These are phyloP conservation scores for Plebejus melissa DNA, from an alignment of 2,888 invertebrate genomes.

Conservation along the genomic window DNA sequence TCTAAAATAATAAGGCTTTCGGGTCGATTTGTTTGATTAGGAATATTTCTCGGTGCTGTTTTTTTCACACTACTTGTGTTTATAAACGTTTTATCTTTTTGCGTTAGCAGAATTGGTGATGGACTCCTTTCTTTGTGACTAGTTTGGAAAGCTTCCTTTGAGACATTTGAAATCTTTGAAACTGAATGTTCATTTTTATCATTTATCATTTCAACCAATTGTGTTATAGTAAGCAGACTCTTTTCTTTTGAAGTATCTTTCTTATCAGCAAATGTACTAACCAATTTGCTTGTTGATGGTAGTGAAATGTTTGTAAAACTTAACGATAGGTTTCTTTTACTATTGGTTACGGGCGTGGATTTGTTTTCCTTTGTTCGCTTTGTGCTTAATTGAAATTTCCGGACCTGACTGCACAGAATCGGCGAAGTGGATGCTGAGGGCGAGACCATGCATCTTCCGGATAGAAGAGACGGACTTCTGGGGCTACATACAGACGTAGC, in stretches of 20 bases:
- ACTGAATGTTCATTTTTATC: slow-evolving; percentile 44
- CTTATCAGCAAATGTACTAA: slow-evolving; percentile 21
- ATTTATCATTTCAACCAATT: slow-evolving; percentile 68
- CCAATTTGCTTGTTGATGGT: slow-evolving; percentile 29
- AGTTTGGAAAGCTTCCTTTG: slow-evolving; percentile 25
- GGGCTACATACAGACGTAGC: slow-evolving; percentile 36
- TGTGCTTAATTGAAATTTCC: slow-evolving; percentile 50
- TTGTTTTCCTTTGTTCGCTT: slow-evolving; percentile 45
- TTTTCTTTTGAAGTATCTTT: slow-evolving; percentile 49
- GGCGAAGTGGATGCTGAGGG: slow-evolving; percentile 51
- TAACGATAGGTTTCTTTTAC: slow-evolving; percentile 46
- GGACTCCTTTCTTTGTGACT: slow-evolving; percentile 44
- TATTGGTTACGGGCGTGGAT: slow-evolving; percentile 45
- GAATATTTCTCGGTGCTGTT: slow-evolving; percentile 12
- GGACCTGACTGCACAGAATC: slow-evolving; percentile 56
- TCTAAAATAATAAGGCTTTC: slow-evolving; percentile 55
- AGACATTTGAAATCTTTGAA: slow-evolving; percentile 31
- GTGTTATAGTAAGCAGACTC: slow-evolving; percentile 69
- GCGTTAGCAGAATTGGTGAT: slow-evolving; percentile 64
- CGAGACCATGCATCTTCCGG: slow-evolving; percentile 46
- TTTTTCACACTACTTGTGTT: slow-evolving; percentile 33
- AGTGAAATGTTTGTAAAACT: slow-evolving; percentile 39
- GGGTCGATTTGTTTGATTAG: slow-evolving; percentile 15
- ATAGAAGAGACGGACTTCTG: slow-evolving; percentile 63
- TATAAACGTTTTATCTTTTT: slow-evolving; percentile 45